Evolutionary conservation across 1,140 invertebrate genomes (phyloP).

Genomic region (Heliconius congener): DNA sequence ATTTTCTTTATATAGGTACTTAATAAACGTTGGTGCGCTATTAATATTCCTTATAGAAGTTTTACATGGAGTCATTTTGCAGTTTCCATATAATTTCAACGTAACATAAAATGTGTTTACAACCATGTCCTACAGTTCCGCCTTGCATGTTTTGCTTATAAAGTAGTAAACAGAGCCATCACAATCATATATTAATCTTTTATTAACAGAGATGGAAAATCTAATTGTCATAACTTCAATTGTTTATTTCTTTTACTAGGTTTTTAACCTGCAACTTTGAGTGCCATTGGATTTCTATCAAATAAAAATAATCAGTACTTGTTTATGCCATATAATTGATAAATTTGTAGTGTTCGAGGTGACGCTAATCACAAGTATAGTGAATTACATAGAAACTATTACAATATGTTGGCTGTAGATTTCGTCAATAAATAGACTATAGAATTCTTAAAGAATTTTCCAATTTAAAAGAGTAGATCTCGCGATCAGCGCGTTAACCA

Average conservation of each 20-base stretch:
- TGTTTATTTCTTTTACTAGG: not conserved
- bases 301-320: no score
- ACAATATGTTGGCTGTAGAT: no score
- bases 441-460: no score
- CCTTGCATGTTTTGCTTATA: conserved; percentile 18
- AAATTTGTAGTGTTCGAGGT: no score
- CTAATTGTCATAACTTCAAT: not conserved
- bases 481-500: no score
- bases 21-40: not conserved
- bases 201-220: not conserved
- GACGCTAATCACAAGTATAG: no score
- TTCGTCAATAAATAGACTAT: no score
- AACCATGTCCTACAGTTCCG: conserved; percentile 24
- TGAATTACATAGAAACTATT: no score
- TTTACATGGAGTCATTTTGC: conserved; percentile 1
- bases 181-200: conserved; percentile 10
- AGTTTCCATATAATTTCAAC: conserved; percentile 11
- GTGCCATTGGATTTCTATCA: no score
- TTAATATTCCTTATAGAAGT: not conserved
- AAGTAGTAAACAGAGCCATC: conserved; percentile 23
- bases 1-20: not conserved
- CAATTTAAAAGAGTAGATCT: no score
- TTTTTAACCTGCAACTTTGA: not conserved
- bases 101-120: conserved; percentile 4
- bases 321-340: no score